Conservation (phyloP, 2,888 invertebrate species). For the Heteromyza rotundicornis region DNA sequence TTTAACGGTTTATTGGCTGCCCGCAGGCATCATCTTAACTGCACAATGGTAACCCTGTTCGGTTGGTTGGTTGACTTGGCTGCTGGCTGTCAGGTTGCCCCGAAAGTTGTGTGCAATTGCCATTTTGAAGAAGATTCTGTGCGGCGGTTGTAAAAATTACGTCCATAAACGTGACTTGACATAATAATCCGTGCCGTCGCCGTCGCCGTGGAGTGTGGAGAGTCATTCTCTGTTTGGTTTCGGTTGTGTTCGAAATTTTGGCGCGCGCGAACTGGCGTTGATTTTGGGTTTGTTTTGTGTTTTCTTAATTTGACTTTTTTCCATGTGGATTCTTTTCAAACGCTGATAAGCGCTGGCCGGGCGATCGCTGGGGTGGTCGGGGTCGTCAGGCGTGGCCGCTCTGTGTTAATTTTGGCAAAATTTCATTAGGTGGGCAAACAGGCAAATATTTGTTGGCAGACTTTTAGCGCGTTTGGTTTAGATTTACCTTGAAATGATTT, state of each 20-base stretch:
- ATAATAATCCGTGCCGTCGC: conserved; percentile 55
- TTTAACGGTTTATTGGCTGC: conserved; percentile 56
- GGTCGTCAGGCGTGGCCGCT: not conserved
- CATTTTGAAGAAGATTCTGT: not conserved
- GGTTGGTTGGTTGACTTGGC: not conserved
- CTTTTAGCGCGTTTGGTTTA: not conserved
- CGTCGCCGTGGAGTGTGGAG: conserved; percentile 30
- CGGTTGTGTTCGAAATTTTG: conserved; percentile 11
- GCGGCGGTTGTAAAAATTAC: conserved; percentile 48
- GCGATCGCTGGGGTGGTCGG: no score
- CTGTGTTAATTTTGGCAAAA: conserved; percentile 17
- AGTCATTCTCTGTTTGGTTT: conserved; percentile 23
- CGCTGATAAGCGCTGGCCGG: not conserved
- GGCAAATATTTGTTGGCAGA: conserved; percentile 7
- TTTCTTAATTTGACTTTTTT: conserved; percentile 26
- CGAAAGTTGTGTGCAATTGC: not conserved
- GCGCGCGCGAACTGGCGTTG: conserved; percentile 7
- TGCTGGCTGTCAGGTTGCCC: not conserved
- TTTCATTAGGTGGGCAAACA: conserved; percentile 22
- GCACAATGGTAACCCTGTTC: conserved; percentile 30
- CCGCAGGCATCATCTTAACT: conserved; percentile 49
- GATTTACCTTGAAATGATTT: not conserved
- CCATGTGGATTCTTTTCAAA: not conserved
- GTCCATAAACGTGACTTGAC: conserved; percentile 62
- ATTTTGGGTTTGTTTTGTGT: conserved; percentile 24